Conservation (phyloP, 2,888 invertebrate genomes). For the Amblyjoppa proteus region DNA sequence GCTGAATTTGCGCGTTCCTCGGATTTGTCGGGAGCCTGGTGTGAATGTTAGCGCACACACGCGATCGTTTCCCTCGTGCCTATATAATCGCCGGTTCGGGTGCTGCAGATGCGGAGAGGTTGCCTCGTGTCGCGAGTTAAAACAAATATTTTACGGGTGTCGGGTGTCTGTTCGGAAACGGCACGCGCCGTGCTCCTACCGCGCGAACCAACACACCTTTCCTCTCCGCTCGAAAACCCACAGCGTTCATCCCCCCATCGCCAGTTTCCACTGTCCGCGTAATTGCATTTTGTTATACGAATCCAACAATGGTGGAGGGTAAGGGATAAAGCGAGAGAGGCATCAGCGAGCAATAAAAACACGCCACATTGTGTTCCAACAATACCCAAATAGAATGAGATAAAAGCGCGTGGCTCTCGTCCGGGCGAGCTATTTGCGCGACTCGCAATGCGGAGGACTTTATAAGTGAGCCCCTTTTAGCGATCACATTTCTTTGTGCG, state of each 20-base stretch:
- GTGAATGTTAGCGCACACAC: constrained; percentile 46
- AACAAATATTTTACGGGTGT: constrained; percentile 74
- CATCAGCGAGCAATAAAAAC: constrained; percentile 66
- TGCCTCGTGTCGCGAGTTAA: constrained; percentile 67
- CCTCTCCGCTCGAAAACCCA: constrained; percentile 29
- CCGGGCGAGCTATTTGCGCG: neutral
- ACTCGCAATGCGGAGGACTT: neutral
- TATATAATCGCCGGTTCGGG: constrained; percentile 37
- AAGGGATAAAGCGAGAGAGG: constrained; percentile 45
- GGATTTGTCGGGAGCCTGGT: constrained; percentile 21
- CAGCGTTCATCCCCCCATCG: constrained; percentile 36
- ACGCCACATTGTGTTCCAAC: constrained; percentile 69
- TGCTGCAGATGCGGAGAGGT: constrained; percentile 45
- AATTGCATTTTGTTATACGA: constrained; percentile 65
- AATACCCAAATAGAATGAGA: constrained; percentile 60
- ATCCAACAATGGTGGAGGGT: constrained; percentile 63
- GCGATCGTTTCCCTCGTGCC: constrained; percentile 35
- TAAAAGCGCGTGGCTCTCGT: constrained; percentile 15
- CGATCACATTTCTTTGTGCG: neutral
- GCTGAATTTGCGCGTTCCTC: constrained; percentile 51
- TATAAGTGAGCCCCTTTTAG: neutral
- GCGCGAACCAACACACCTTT: constrained; percentile 32
- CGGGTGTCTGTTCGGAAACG: constrained; percentile 55
- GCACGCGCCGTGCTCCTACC: constrained; percentile 50
- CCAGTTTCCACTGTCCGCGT: constrained; percentile 35